Percentiles rank a stretch among this genome's conserved stretches.
phyloP scores from a whole-genome alignment of 2,888 invertebrate genomes.

The Brachynemurus nebulosus region DNA sequence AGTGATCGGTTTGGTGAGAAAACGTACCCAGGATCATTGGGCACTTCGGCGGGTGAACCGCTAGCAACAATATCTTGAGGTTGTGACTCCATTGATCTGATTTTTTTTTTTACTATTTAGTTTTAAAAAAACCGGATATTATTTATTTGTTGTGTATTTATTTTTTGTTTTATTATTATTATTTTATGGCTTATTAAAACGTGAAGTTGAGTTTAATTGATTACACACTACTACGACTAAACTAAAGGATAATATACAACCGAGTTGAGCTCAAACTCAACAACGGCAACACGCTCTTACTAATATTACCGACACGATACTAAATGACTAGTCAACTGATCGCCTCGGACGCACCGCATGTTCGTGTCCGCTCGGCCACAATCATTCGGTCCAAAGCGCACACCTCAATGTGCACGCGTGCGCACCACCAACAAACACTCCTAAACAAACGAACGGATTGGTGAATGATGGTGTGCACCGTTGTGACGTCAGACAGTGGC shows the following conservation, averaged over 20 bases:
- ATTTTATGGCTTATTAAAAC: slow-evolving; percentile 5
- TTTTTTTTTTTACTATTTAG: slow-evolving; percentile 3
- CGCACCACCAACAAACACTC: too few species aligned
- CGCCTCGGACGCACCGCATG: slow-evolving; percentile 21
- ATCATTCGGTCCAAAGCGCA: slow-evolving; percentile 23
- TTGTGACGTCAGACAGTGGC: slow-evolving; percentile 20
- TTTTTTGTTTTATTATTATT: slow-evolving; percentile 1
- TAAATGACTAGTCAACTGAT: slow-evolving; percentile 36
- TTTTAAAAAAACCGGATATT: slow-evolving; percentile 5
- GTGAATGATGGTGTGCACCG: slow-evolving; percentile 33
- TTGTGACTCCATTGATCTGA: slow-evolving; percentile 53
- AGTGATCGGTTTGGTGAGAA: slow-evolving; percentile 1
- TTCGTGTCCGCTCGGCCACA: slow-evolving; percentile 34
- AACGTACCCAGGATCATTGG: slow-evolving; percentile 86
- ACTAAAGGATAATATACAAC: slow-evolving; percentile 31
- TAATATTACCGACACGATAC: slow-evolving; percentile 54
- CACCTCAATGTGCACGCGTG: slow-evolving; percentile 23
- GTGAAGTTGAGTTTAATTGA: slow-evolving; percentile 2
- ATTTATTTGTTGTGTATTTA: slow-evolving; percentile 4
- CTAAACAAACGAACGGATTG: slow-evolving; percentile 31
- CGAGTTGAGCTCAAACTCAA: slow-evolving; percentile 43
- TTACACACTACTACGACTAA: slow-evolving; percentile 32
- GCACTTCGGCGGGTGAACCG: slow-evolving; percentile 77
- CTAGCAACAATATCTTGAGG: slow-evolving; percentile 62
- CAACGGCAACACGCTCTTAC: slow-evolving; percentile 35